Conservation (phyloP, 2,888 invertebrate genomes). For the Byasa hedistus region DNA sequence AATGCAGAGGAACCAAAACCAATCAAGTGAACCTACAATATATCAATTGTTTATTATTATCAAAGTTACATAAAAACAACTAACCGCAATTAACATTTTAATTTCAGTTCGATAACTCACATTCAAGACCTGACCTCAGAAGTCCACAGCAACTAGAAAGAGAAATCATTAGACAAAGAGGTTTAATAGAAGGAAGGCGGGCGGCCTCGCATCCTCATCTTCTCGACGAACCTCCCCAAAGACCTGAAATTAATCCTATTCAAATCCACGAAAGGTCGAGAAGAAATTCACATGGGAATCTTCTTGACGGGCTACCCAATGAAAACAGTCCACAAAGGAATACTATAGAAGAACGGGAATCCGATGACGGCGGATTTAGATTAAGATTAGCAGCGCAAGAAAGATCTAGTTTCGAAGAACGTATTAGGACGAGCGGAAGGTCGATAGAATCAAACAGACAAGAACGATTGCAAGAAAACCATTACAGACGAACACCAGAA, state of each 20-base stretch:
- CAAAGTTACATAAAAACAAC: background rate
- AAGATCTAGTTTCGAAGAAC: conserved; percentile 67
- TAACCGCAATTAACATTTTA: background rate
- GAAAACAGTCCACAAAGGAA: conserved; percentile 52
- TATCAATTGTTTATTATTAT: background rate
- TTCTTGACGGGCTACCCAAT: conserved; percentile 71
- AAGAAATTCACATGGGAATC: conserved; percentile 81
- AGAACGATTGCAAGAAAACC: conserved; percentile 53
- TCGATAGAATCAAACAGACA: conserved; percentile 61
- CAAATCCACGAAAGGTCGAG: conserved; percentile 67
- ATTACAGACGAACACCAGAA: conserved; percentile 67
- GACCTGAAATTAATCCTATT: conserved; percentile 61
- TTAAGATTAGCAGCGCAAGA: conserved; percentile 65
- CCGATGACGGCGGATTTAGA: conserved; percentile 82
- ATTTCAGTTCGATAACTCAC: conserved; percentile 66
- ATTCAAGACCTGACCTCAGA: conserved; percentile 74
- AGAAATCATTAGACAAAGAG: conserved; percentile 79
- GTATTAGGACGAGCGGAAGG: conserved; percentile 69
- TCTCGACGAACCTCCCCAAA: conserved; percentile 69
- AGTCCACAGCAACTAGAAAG: conserved; percentile 83
- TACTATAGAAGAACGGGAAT: conserved; percentile 73
- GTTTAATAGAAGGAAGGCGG: conserved; percentile 77
- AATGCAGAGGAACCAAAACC: too few relatives aligned
- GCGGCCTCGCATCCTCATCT: conserved; percentile 85
- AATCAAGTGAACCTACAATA: background rate